Evolutionary conservation across 2,888 invertebrate genomes (phyloP).

Genomic region (Drosophila kokeensis): DNA sequence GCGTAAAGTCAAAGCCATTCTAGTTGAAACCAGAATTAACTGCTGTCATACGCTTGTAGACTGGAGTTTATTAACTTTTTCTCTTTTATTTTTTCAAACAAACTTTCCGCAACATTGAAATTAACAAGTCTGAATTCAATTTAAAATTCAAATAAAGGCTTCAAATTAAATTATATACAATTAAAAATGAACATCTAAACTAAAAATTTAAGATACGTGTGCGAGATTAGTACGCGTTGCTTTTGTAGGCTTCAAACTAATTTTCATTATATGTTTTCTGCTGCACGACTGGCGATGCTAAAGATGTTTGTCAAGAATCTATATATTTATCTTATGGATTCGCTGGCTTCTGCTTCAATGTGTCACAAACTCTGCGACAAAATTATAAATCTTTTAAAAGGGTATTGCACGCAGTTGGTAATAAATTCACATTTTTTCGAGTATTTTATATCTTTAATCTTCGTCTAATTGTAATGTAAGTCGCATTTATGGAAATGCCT

Average conservation of each 20-base stretch:
- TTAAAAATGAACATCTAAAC: neutral
- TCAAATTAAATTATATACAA: neutral
- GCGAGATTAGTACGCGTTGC: neutral
- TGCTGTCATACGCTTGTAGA: neutral
- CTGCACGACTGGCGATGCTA: neutral
- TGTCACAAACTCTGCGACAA: neutral
- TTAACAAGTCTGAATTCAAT: neutral
- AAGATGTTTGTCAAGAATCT: neutral
- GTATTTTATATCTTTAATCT: constrained; percentile 3
- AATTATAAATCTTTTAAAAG: neutral
- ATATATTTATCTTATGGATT: neutral
- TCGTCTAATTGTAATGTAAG: constrained; percentile 12
- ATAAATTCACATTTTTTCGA: neutral
- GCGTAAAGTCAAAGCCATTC: too few species aligned
- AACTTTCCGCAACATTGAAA: neutral
- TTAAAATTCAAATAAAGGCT: neutral
- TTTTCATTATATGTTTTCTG: neutral
- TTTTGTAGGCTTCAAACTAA: neutral
- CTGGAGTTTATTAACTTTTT: neutral
- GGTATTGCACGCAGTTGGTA: neutral
- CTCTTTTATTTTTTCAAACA: neutral
- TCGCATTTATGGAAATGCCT: constrained; percentile 13
- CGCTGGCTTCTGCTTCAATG: neutral
- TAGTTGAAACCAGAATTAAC: neutral
- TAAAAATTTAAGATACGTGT: neutral